A percentile compares a stretch with the other conserved stretches of the same genome.
These are phyloP conservation scores for Autographa pulchrina DNA, from an alignment of 2,888 invertebrate genomes.

Conservation along the genomic window DNA sequence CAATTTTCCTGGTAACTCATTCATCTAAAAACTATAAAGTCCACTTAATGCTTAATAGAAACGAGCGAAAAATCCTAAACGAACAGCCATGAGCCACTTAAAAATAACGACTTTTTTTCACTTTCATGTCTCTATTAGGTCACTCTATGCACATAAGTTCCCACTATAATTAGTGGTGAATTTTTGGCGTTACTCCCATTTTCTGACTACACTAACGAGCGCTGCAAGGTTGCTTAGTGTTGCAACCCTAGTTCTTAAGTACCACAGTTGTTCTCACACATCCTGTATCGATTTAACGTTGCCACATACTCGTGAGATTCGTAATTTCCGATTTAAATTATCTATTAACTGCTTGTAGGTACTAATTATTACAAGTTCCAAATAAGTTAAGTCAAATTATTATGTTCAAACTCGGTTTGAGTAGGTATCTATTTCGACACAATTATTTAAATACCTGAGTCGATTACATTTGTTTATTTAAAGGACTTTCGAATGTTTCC, in stretches of 20 bases:
- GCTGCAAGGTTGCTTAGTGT: conserved; percentile 56
- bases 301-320: conserved; percentile 58
- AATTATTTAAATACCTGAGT: neutral
- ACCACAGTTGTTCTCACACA: conserved; percentile 61
- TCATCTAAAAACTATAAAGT: too few species aligned
- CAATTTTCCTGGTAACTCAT: too few species aligned
- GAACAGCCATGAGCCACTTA: too few species aligned
- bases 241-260: conserved; percentile 61
- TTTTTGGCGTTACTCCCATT: conserved; percentile 47
- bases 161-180: conserved; percentile 41
- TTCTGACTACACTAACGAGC: conserved; percentile 56
- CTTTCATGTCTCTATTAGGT: conserved; percentile 5
- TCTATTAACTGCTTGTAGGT: conserved; percentile 31
- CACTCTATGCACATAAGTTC: conserved; percentile 18
- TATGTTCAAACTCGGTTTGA: neutral
- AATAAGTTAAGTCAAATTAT: conserved; percentile 30
- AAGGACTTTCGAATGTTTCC: neutral
- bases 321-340: conserved; percentile 62
- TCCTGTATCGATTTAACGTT: conserved; percentile 63
- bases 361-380: conserved; percentile 47
- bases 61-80: too few species aligned
- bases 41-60: too few species aligned
- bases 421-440: neutral
- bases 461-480: neutral
- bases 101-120: neutral